These are phyloP conservation scores for Synanthedon myopaeformis DNA, from an alignment of 2,888 invertebrate species.

Conservation along the genomic window DNA sequence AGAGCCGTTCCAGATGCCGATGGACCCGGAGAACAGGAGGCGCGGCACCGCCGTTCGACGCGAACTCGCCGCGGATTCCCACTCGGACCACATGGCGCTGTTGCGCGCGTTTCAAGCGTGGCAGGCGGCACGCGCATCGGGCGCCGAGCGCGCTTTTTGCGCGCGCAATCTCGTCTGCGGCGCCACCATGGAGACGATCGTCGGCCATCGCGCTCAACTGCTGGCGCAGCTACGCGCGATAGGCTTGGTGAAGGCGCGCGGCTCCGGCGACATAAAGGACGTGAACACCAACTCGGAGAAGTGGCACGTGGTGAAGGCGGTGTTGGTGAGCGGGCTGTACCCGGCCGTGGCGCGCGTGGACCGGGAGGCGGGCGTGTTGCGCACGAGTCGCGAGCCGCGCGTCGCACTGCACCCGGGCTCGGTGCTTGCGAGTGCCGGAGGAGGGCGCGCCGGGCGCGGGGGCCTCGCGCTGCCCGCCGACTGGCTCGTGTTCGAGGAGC, in stretches of 20 bases:
- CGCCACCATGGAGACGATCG: constrained; percentile 91
- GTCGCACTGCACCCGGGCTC: constrained; percentile 72
- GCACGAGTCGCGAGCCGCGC: constrained; percentile 72
- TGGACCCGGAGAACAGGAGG: constrained; percentile 75
- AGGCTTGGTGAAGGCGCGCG: constrained; percentile 76
- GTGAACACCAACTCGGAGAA: constrained; percentile 86
- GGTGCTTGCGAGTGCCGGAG: constrained; percentile 72
- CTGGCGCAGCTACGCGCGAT: constrained; percentile 82
- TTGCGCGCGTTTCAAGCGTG: constrained; percentile 82
- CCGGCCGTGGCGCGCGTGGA: constrained; percentile 87
- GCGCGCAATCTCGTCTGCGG: constrained; percentile 80
- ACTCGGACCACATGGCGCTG: constrained; percentile 91
- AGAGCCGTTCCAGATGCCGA: constrained; percentile 84
- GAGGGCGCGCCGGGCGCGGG: constrained; percentile 31
- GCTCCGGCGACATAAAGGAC: constrained; percentile 77
- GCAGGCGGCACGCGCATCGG: constrained; percentile 72
- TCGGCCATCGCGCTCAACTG: constrained; percentile 85
- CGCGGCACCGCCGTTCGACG: constrained; percentile 73
- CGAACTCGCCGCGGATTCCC: constrained; percentile 79
- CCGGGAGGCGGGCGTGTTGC: constrained; percentile 69
- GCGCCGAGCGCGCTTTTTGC: constrained; percentile 79
- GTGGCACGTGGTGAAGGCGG: constrained; percentile 93
- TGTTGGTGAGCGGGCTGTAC: constrained; percentile 88
- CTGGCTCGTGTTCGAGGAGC: constrained; percentile 91
- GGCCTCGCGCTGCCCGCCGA: constrained; percentile 74